Conservation (phyloP, 2,797 vertebrate species). For the Dallia pectoralis region DNA sequence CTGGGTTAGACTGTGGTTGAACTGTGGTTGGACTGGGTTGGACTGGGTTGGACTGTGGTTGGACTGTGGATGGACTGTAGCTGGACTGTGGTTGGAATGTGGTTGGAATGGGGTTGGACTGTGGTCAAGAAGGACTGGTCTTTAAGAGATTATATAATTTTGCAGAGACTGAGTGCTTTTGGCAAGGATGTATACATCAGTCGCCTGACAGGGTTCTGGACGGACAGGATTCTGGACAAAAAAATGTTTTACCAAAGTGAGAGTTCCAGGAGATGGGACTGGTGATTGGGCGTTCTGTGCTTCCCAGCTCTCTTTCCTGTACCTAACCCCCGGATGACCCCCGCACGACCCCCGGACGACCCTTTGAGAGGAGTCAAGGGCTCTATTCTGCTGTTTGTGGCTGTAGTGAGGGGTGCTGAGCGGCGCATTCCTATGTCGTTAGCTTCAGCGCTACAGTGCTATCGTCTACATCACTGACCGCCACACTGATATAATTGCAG, state of each 20-base stretch:
- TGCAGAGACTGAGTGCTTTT: no score
- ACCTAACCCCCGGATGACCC: slow-evolving; percentile 80
- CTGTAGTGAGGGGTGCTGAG: slow-evolving; percentile 45
- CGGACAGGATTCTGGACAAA: no score
- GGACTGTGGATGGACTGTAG: no score
- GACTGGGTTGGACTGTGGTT: no score
- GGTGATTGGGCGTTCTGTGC: slow-evolving; percentile 53
- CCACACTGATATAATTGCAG: slow-evolving; percentile 89
- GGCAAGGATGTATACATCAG: no score
- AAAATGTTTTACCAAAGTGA: slow-evolving; percentile 15
- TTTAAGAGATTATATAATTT: no score
- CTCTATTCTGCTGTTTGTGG: slow-evolving; percentile 70
- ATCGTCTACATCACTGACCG: slow-evolving; percentile 84
- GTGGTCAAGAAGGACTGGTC: background rate
- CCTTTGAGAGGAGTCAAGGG: slow-evolving; percentile 79
- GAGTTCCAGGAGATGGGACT: slow-evolving; percentile 46
- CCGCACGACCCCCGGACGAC: slow-evolving; percentile 65
- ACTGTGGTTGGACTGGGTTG: no score
- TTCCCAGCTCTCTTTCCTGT: slow-evolving; percentile 76
- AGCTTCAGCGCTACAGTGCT: slow-evolving; percentile 55
- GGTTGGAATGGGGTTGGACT: background rate
- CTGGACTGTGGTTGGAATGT: no score
- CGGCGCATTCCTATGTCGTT: slow-evolving; percentile 74
- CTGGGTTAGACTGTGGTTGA: no score
- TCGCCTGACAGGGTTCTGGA: no score